Conservation (phyloP, 1,140 invertebrate genomes). For the Metaphire vulgaris region DNA sequence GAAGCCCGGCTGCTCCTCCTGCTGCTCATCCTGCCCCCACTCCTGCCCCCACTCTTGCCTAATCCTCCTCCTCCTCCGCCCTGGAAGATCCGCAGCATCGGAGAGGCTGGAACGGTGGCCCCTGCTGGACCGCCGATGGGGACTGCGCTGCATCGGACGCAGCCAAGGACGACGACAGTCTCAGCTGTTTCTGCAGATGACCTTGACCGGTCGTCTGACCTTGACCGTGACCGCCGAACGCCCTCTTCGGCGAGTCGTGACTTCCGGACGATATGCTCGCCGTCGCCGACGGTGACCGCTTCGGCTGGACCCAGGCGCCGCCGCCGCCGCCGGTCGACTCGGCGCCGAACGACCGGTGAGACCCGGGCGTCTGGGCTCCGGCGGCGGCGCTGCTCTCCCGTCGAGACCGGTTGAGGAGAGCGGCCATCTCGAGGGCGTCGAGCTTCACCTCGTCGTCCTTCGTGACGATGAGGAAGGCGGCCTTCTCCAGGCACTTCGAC, state of each 20-base stretch:
- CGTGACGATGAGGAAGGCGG: constrained; percentile 17
- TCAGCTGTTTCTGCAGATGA: neutral
- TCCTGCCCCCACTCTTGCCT: neutral
- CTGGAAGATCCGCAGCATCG: neutral
- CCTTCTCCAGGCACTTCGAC: constrained; percentile 15
- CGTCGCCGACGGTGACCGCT: neutral
- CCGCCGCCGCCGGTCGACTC: neutral
- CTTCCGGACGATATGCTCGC: neutral
- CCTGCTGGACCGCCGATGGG: too few relatives aligned
- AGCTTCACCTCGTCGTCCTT: neutral
- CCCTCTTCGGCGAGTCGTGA: neutral
- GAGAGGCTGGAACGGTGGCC: neutral
- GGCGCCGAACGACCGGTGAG: neutral
- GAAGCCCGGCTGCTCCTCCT: neutral
- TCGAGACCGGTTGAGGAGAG: neutral
- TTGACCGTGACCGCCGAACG: neutral
- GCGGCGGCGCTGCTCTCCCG: neutral
- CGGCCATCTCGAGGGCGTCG: neutral
- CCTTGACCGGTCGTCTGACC: neutral
- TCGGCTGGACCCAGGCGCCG: neutral
- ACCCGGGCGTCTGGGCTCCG: neutral
- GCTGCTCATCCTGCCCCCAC: neutral
- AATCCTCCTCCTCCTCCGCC: neutral
- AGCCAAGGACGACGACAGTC: neutral
- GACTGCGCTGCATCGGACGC: neutral